phyloP scores from a whole-genome alignment of 2,888 invertebrate species.

The Aphodius sticticus region DNA sequence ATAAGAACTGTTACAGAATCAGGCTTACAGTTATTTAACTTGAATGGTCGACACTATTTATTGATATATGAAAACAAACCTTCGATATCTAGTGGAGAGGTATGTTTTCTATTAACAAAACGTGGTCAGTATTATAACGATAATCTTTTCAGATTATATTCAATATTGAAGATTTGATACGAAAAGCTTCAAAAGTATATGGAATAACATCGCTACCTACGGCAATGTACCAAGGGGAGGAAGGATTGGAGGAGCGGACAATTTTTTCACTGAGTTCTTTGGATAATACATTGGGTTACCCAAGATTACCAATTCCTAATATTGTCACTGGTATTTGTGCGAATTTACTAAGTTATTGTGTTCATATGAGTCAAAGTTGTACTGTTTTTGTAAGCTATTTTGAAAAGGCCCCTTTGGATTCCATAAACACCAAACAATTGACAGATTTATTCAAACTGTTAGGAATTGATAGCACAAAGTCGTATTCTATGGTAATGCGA shows the following conservation, averaged over 20 bases:
- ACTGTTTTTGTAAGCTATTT: slow-evolving; percentile 53
- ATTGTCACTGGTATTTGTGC: slow-evolving; percentile 55
- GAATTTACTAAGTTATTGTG: slow-evolving; percentile 52
- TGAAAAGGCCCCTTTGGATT: slow-evolving; percentile 54
- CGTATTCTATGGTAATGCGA: slow-evolving; percentile 39
- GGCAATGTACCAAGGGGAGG: slow-evolving; percentile 50
- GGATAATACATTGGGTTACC: slow-evolving; percentile 40
- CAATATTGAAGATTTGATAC: slow-evolving; percentile 49
- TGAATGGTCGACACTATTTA: slow-evolving; percentile 37
- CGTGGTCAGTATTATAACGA: background rate
- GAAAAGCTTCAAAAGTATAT: slow-evolving; percentile 48
- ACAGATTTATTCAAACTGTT: slow-evolving; percentile 45
- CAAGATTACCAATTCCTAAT: slow-evolving; percentile 54
- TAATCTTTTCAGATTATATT: slow-evolving; percentile 51
- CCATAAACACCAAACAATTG: slow-evolving; percentile 51
- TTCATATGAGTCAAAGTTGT: slow-evolving; percentile 48
- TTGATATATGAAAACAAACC: slow-evolving; percentile 37
- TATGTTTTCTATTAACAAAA: slow-evolving; percentile 12
- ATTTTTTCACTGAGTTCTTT: slow-evolving; percentile 48
- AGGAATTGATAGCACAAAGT: slow-evolving; percentile 36
- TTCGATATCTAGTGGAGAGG: slow-evolving; percentile 31
- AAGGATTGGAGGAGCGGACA: slow-evolving; percentile 44
- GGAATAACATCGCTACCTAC: slow-evolving; percentile 51
- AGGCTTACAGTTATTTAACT: slow-evolving; percentile 41
- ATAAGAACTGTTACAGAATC: slow-evolving; percentile 36